Evolutionary conservation across 2,888 invertebrate species (phyloP).

Genomic region (Hypomecis atomaria): DNA sequence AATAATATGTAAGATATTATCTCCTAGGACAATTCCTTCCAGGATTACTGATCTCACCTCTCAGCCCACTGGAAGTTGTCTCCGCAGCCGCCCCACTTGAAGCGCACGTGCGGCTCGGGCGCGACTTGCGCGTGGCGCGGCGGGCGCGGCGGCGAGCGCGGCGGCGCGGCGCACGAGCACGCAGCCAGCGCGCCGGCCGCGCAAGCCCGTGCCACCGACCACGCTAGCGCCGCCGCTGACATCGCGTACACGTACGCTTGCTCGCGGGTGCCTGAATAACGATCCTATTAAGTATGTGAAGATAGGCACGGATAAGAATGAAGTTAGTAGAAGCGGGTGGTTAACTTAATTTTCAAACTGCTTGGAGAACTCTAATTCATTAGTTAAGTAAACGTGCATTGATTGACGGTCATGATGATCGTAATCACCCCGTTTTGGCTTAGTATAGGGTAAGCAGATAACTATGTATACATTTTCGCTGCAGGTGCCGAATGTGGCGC

Average conservation of each 20-base stretch:
- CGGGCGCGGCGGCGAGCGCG: slow-evolving; percentile 85
- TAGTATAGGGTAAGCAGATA: no score
- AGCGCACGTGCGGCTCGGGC: slow-evolving; percentile 88
- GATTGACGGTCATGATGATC: no score
- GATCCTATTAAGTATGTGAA: no score
- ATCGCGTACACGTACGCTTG: slow-evolving; percentile 94
- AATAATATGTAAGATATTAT: no score
- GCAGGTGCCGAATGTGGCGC: no score
- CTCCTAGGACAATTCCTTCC: not conserved
- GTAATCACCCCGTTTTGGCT: no score
- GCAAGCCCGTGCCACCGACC: slow-evolving; percentile 91
- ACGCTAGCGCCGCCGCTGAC: slow-evolving; percentile 91
- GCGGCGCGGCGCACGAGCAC: slow-evolving; percentile 91
- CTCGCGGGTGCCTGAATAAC: slow-evolving; percentile 89
- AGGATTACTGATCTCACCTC: slow-evolving; percentile 56
- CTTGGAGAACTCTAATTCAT: no score
- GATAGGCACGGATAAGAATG: no score
- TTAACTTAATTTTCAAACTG: no score
- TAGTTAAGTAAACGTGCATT: no score
- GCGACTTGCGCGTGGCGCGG: slow-evolving; percentile 85
- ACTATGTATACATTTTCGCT: no score
- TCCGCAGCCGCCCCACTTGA: slow-evolving; percentile 95
- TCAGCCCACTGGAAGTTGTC: slow-evolving; percentile 91
- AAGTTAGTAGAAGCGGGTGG: no score
- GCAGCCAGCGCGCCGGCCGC: slow-evolving; percentile 89